Evolutionary conservation across 2,797 vertebrate genomes (phyloP).

Genomic region (Diplodus puntazzo): DNA sequence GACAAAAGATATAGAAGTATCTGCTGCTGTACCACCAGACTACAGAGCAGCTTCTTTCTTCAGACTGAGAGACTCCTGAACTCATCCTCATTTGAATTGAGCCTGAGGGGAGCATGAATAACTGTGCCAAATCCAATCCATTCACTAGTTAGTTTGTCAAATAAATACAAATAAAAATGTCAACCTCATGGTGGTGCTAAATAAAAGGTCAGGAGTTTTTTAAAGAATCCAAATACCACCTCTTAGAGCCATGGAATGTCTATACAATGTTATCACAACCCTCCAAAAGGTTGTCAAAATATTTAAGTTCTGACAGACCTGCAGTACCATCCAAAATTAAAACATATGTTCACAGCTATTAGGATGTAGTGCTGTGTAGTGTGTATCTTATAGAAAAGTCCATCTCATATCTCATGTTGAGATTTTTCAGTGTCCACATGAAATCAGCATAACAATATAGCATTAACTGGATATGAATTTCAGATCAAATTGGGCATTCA

Average conservation of each 20-base stretch:
- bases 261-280: neutral
- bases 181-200: neutral
- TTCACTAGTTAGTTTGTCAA: neutral
- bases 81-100: neutral
- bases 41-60: too few relatives aligned
- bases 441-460: constrained; percentile 41
- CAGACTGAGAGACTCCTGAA: too few relatives aligned
- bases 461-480: constrained; percentile 32
- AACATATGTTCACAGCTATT: neutral
- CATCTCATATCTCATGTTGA: neutral
- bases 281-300: neutral
- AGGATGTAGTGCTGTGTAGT: neutral
- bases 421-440: constrained; percentile 13
- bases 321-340: neutral
- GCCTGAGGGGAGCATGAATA: neutral
- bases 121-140: neutral
- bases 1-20: neutral
- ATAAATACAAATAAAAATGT: neutral
- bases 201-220: neutral
- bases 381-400: neutral
- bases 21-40: too few relatives aligned
- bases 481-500: constrained; percentile 51
- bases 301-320: neutral
- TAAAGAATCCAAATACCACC: neutral
- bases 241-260: neutral